phyloP scores from a whole-genome alignment of 2,113 vertebrate species.

The Leucopsar rothschildi region DNA sequence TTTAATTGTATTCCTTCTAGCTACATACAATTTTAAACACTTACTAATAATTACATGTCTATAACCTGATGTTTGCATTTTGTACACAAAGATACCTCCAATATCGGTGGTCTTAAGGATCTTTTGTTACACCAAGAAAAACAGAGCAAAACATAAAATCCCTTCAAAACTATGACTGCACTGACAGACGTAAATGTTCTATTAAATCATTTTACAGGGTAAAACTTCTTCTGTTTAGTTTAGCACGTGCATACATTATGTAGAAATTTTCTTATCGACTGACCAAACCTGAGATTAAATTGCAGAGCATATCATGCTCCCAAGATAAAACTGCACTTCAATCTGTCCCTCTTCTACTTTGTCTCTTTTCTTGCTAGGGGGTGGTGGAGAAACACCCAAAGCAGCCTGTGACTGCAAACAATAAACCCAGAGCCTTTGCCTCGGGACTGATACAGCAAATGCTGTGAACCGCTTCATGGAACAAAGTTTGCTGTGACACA shows the following conservation, averaged over 20 bases:
- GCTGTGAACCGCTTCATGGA: background rate
- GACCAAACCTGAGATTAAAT: background rate
- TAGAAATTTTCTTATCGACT: background rate
- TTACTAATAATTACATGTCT: slow-evolving; percentile 47
- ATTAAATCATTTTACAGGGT: background rate
- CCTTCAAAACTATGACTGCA: background rate
- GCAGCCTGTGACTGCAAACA: slow-evolving; percentile 37
- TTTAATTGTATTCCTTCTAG: slow-evolving; percentile 68
- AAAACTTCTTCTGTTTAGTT: background rate
- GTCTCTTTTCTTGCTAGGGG: background rate
- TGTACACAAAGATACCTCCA: background rate
- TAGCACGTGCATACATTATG: background rate
- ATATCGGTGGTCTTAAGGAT: background rate
- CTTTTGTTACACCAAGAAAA: background rate
- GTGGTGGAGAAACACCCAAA: background rate
- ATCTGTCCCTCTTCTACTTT: background rate
- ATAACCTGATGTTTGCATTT: background rate
- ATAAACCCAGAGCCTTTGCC: slow-evolving; percentile 42
- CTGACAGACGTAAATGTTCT: background rate
- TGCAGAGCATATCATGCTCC: background rate
- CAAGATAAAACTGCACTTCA: background rate
- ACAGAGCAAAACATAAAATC: background rate
- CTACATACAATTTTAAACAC: slow-evolving; percentile 40
- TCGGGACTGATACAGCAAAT: background rate
- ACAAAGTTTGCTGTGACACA: slow-evolving; percentile 51